Base-by-base conservation (phyloP, 2,888 invertebrate species). In the Amphipyra tragopoginis region DNA sequence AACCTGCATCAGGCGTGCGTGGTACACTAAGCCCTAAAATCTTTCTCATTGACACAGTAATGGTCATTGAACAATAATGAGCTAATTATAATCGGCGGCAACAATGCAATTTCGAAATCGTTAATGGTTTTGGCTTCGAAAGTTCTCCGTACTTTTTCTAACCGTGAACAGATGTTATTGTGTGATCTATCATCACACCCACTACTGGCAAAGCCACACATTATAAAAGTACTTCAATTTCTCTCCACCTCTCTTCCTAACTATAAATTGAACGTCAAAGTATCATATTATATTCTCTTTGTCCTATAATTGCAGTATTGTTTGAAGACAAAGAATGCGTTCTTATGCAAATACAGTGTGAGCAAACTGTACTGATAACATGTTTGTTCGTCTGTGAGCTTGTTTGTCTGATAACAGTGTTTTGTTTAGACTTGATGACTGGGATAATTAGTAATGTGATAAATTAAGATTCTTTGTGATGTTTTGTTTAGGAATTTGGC, bases 381-480 rank as follows among this genome's bases (percentile, higher is more conserved):
- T 43, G 43, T 54, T 42, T 68, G 62, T 57, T 7, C 13, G 65
- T 49, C 10, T 40, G 36, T 44, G 13, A 15, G 36, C n/a, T 5
- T 42, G 43, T 49, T 11, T 39, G 39, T 21, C n/a, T 52, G 72
- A 75, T 62, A 75, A 66, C 56, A 45, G 11, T 40, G 72, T 36
- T 54, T 57, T 71, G 51, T 58, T 52, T 38, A 49, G 7, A 38
- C 6, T 2, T 21, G 21, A 9, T 33, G 13, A 33, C 9, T 15
- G 29, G 13, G 49, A 49, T 55, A 47, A 64, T 52, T 45, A 49
- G 8, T 14, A 36, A 42, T 42, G n/a, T 45, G 47, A 54, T 53
- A 47, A 43, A 29, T 54, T 21, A 40, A 21, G 6, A 21, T 42
- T 39, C n/a, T 29, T n/a, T 39, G n/a, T 39, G n/a, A 39, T 14